These are phyloP conservation scores for Rhopalosiphum padi DNA, from an alignment of 1,140 invertebrate species.

Conservation along the genomic window DNA sequence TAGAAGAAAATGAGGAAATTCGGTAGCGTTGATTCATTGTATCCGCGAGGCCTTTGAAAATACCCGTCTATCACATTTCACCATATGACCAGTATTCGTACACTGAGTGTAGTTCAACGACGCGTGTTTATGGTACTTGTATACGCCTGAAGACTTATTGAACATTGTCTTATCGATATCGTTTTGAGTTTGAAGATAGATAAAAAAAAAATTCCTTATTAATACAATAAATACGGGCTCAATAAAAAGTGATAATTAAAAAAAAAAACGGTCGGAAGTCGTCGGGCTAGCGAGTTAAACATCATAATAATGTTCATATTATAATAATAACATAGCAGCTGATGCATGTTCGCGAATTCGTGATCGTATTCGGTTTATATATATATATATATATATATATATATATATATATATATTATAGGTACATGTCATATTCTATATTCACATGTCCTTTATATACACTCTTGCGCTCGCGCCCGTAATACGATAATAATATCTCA, in stretches of 20 bases:
- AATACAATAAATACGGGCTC: not conserved
- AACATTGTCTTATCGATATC: not conserved
- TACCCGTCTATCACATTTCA: not conserved
- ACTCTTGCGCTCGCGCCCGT: not conserved
- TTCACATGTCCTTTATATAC: not conserved
- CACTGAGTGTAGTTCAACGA: not conserved
- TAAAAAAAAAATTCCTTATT: not conserved
- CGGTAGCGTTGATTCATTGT: not conserved
- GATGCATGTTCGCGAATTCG: not conserved
- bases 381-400: not conserved
- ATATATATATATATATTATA: not conserved
- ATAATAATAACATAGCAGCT: not conserved
- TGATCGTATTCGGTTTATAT: not conserved
- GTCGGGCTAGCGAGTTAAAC: not conserved
- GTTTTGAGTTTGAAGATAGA: not conserved
- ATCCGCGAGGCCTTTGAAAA: not conserved
- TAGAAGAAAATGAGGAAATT: not conserved
- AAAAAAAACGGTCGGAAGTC: not conserved
- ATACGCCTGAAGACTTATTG: not conserved
- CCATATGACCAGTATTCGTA: not conserved
- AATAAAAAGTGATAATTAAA: not conserved
- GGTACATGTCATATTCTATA: not conserved
- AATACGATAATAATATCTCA: conserved; percentile 9
- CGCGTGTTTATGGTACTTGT: not conserved
- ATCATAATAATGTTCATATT: not conserved